Evolutionary conservation across 1,140 invertebrate species (phyloP).

Genomic region (Drosophila funebris): DNA sequence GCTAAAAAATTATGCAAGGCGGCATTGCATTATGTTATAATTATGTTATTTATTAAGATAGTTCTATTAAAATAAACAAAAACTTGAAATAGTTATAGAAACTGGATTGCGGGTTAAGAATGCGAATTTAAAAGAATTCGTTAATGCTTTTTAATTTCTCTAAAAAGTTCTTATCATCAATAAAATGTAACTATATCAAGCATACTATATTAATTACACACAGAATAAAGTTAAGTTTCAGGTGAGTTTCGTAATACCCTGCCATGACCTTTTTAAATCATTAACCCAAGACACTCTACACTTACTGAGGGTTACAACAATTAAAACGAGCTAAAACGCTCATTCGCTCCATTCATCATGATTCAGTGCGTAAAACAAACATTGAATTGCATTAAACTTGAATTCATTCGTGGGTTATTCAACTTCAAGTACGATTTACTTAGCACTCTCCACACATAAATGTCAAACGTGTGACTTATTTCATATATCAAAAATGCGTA

Average conservation of each 20-base stretch:
- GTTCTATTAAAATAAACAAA: too few species aligned
- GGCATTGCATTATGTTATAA: too few species aligned
- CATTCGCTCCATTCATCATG: constrained; percentile 2
- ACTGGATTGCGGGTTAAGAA: too few species aligned
- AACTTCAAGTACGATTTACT: constrained; percentile 54
- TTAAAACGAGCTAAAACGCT: neutral
- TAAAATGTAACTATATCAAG: too few species aligned
- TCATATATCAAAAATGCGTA: constrained; percentile 22
- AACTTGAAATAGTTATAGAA: too few species aligned
- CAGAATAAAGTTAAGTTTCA: too few species aligned
- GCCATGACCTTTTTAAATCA: neutral
- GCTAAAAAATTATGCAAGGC: neutral
- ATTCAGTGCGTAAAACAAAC: neutral
- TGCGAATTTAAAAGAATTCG: too few species aligned
- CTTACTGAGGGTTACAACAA: neutral
- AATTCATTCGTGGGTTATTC: constrained; percentile 45
- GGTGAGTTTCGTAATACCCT: neutral
- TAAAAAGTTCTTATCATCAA: too few species aligned
- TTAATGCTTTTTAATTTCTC: too few species aligned
- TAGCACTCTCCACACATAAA: constrained; percentile 33
- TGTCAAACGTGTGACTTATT: constrained; percentile 28
- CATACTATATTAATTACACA: too few species aligned
- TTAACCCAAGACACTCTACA: neutral
- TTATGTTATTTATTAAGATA: too few species aligned
- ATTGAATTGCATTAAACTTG: constrained; percentile 26